phyloP scores from a whole-genome alignment of 2,797 vertebrate genomes.

The Capromys pilorides region DNA sequence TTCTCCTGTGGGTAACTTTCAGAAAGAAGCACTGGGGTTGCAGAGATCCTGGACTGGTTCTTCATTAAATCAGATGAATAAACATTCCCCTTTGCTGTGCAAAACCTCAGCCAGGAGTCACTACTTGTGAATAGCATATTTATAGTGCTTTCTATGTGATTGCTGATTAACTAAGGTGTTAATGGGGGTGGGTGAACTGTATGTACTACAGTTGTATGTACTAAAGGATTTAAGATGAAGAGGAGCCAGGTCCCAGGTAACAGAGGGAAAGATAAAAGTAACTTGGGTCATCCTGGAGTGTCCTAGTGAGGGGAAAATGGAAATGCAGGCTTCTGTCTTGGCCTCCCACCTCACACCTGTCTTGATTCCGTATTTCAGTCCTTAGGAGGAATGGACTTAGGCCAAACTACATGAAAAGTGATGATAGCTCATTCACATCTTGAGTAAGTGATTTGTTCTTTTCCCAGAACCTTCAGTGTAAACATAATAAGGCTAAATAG shows the following conservation, averaged over 20 bases:
- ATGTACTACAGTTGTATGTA: background rate
- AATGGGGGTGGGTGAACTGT: background rate
- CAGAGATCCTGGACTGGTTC: background rate
- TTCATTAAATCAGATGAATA: background rate
- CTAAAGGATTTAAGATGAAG: background rate
- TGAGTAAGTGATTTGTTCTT: background rate
- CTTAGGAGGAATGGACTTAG: background rate
- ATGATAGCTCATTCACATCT: background rate
- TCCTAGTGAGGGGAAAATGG: background rate
- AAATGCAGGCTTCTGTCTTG: background rate
- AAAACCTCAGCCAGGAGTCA: background rate
- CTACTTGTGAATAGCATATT: background rate
- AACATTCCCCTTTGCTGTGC: background rate
- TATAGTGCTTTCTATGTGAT: background rate
- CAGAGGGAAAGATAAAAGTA: background rate
- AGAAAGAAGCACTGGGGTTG: background rate
- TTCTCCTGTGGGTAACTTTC: background rate
- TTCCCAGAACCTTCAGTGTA: background rate
- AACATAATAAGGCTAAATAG: constrained; percentile 22
- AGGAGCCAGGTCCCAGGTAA: background rate
- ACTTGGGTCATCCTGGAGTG: background rate
- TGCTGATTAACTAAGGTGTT: background rate
- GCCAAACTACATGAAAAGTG: background rate
- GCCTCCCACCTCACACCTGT: background rate
- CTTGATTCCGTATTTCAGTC: background rate